Base-by-base conservation (phyloP, 1,140 invertebrate genomes). In the Drosophila saltans region DNA sequence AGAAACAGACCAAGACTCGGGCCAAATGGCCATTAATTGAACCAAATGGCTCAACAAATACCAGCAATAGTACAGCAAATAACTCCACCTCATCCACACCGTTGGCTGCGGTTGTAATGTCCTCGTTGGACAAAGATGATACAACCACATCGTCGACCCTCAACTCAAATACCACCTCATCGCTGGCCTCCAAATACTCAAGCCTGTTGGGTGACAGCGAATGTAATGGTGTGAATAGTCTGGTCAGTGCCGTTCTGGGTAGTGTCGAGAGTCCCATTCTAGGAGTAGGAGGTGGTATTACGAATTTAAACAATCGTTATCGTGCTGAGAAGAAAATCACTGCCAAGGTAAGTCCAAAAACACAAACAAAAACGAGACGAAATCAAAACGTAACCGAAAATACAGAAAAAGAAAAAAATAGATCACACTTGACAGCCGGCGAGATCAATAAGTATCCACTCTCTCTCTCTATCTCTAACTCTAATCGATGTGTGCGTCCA, bases 251-350 rank as follows among this genome's bases (percentile, higher is more conserved):
- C 16, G 41, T 63, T 48, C 33, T 78, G n/a, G 69, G 75, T 21
- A 67, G 73, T 43, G 60, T 78, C 5, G 83, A 88, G 8, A 88
- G 83, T 71, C 82, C 83, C 40, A 66, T 79, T 8, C 69, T 81
- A 28, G 81, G 74, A 52, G 9, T 52, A 52, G 45, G 45, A 52
- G 45, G 45, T 43, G 78, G 80, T 45, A 74, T 79, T 10, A 78
- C 80, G 71, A 91, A 83, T 72, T 76, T 92, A 52, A 81, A 76
- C 60, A 92, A 91, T 79, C 91, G 91, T 30, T 92, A 89, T 77
- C 81, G 91, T 11, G 75, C 91, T 26, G 91, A 92, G 76, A 92
- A 92, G 86, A 92, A 92, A 92, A 91, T 88, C 90, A 92, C 91
- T 92, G 91, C 91, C 89, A 92, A 92, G 91, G 91, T 92, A 64